Conservation (phyloP, 2,113 vertebrate genomes). For the Anolis carolinensis region DNA sequence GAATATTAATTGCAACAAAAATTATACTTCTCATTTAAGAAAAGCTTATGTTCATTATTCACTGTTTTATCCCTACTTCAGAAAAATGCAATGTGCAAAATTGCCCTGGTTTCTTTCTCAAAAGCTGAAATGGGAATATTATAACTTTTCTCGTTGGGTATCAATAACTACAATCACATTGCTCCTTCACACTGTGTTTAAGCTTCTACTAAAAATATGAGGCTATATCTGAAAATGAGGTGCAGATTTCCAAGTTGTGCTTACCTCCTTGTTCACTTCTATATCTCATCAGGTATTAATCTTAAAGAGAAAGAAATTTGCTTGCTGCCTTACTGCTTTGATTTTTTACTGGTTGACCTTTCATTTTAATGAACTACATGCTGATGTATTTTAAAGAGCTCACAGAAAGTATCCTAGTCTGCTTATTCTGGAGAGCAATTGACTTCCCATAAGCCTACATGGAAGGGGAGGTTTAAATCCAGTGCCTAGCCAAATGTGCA, state of each 20-base stretch:
- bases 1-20: background rate
- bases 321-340: constrained; percentile 10
- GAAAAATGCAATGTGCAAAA: background rate
- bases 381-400: background rate
- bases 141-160: constrained; percentile 20
- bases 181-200: background rate
- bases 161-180: constrained; percentile 29
- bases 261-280: constrained; percentile 4
- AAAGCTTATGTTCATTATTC: constrained; percentile 7
- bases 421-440: background rate
- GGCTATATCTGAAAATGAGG: background rate
- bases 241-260: rapidly evolving
- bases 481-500: background rate
- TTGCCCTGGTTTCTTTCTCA: background rate
- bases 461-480: background rate
- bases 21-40: background rate
- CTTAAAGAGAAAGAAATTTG: background rate
- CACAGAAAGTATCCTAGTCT: background rate
- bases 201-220: background rate
- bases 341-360: background rate
- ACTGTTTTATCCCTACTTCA: background rate
- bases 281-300: rapidly evolving
- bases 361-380: rapidly evolving
- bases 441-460: background rate
- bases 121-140: background rate